Conservation (phyloP, 2,888 invertebrate species). For the Boloria selene region DNA sequence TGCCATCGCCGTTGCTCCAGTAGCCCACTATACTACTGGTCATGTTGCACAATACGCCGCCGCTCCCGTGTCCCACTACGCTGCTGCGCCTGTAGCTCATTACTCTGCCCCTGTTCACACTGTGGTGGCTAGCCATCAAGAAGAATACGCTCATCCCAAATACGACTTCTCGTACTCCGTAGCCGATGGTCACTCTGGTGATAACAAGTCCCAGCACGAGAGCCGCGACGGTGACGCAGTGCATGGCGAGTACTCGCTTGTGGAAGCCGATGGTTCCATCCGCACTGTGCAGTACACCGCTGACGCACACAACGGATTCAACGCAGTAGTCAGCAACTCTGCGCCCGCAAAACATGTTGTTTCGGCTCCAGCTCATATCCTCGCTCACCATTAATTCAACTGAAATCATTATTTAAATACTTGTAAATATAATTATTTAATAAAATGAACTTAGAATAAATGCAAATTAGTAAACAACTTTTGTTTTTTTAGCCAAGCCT, state of each 20-base stretch:
- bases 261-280: slow-evolving; percentile 79
- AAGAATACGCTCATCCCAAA: slow-evolving; percentile 72
- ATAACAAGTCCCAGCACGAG: slow-evolving; percentile 74
- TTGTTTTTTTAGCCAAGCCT: background rate
- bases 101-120: slow-evolving; percentile 59
- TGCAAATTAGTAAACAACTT: background rate
- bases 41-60: slow-evolving; percentile 48
- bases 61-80: background rate
- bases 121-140: slow-evolving; percentile 51
- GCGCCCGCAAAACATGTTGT: slow-evolving; percentile 48
- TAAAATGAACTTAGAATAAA: background rate
- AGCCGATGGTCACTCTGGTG: slow-evolving; percentile 80
- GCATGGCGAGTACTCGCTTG: slow-evolving; percentile 73
- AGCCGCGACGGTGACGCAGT: slow-evolving; percentile 52
- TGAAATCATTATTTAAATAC: no score
- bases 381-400: slow-evolving; percentile 49
- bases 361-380: slow-evolving; percentile 47
- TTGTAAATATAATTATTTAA: no score
- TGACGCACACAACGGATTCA: slow-evolving; percentile 75
- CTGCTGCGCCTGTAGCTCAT: background rate
- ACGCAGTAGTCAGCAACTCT: slow-evolving; percentile 67
- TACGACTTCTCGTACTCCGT: slow-evolving; percentile 82
- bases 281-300: slow-evolving; percentile 80
- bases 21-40: slow-evolving; percentile 28
- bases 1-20: slow-evolving; percentile 19